These are phyloP conservation scores for Mythimna vitellina DNA, from an alignment of 2,888 invertebrate species.

Conservation along the genomic window DNA sequence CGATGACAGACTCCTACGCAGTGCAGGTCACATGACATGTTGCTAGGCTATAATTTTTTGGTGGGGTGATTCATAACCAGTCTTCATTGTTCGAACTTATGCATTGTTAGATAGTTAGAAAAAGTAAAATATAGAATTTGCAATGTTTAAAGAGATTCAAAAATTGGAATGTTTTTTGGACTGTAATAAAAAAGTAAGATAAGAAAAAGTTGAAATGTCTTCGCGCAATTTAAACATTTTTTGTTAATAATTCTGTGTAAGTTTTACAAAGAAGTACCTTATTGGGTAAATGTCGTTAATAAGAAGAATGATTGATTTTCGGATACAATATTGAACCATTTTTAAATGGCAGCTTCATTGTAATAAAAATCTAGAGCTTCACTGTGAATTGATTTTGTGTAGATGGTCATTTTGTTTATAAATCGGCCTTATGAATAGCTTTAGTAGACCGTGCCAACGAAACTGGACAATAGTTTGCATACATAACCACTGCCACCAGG, in stretches of 20 bases:
- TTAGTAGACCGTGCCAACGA: constrained; percentile 48
- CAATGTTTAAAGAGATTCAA: neutral
- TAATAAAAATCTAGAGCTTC: constrained; percentile 6
- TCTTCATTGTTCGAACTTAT: constrained; percentile 1
- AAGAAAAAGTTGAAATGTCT: neutral
- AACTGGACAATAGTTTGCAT: constrained; percentile 25
- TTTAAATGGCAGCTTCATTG: constrained; percentile 12
- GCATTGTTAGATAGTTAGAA: constrained; percentile 18
- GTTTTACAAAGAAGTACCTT: constrained; percentile 29
- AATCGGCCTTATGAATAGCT: constrained; percentile 21
- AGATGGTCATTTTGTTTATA: neutral
- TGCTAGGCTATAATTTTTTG: neutral
- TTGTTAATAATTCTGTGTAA: constrained; percentile 11
- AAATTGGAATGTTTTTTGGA: constrained; percentile 30
- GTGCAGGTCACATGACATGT: neutral
- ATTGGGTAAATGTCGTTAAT: constrained; percentile 32
- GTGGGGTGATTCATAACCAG: neutral
- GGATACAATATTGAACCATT: neutral
- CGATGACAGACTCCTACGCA: neutral
- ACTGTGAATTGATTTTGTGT: neutral
- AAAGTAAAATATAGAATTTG: neutral
- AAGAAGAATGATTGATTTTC: constrained; percentile 6
- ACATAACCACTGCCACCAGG: constrained; percentile 15
- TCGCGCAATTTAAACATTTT: constrained; percentile 14
- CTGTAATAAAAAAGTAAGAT: constrained; percentile 8